Evolutionary conservation across 2,797 vertebrate species (phyloP), one percentile per base, ranked within the genome.

Genomic region (Protonibea diacanthus): DNA sequence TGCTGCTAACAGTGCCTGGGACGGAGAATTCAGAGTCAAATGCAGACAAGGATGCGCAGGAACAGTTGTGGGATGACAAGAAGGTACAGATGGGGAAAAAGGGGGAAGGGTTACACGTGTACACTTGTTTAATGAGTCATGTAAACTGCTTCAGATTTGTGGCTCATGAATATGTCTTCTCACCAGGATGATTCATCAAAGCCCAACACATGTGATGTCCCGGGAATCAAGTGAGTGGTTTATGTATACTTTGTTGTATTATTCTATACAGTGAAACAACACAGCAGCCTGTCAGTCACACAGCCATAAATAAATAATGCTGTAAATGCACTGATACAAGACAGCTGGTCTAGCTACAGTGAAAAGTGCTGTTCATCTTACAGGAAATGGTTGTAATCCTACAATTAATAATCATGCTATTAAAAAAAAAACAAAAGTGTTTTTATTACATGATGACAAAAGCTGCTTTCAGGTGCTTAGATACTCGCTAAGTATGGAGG

Each of bases 121-220:
- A 55, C 55, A 51, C 3, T 9, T 74, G 44, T 57, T 21, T 38
- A 38, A 14, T 40, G 14, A 62, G 45, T 3, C 48, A 52, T 48
- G 1, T 63, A 10, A 78, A 69, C 25, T 53, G 6, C 27, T 27
- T 45, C n/a, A 38, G 29, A 80, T 42, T 45, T 71, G 66, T 20
- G 12, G 49, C 67, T 83, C 62, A 82, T 18, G 14, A 23, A 52
- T 82, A 4, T 47, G 44, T 89, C 83, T 81, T 83, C 27, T 80
- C 80, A 21, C 76, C 76, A 99, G 97, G 94, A 96, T 72, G 96
- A 96, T 88, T 95, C 95, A 74, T 95, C 97, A 21, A 96, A 96
- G 89, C 96, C 97, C 71, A 99, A 98, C 90, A 96, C 97, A 21
- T 98, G 97, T 81, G 98, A 99, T 84, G 98, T 99, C 86, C 98